phyloP scores from a whole-genome alignment of 2,888 invertebrate species.

The Ceraclea dissimilis region DNA sequence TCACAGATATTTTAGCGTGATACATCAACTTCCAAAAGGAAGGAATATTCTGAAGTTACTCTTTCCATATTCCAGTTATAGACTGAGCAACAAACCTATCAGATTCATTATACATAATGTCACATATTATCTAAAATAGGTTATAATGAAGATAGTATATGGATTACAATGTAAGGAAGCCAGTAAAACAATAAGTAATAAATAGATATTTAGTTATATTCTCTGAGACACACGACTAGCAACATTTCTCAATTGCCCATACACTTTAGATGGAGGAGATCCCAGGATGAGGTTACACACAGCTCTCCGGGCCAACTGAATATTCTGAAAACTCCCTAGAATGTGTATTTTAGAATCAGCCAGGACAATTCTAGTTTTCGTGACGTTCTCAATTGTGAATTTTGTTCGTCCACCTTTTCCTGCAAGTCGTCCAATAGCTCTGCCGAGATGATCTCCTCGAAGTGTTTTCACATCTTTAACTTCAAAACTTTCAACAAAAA shows the following conservation, averaged over 20 bases:
- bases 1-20: too few species aligned
- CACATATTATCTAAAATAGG: too few species aligned
- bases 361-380: conserved; percentile 94
- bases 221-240: conserved; percentile 78
- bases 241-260: conserved; percentile 85
- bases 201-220: conserved; percentile 46
- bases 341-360: conserved; percentile 97
- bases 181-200: neutral
- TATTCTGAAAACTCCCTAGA: conserved; percentile 95
- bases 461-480: conserved; percentile 93
- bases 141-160: too few species aligned
- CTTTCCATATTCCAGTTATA: too few species aligned
- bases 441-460: conserved; percentile 89
- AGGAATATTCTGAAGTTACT: too few species aligned
- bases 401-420: conserved; percentile 97
- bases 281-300: conserved; percentile 96
- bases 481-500: conserved; percentile 96
- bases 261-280: conserved; percentile 95
- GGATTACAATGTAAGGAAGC: too few species aligned
- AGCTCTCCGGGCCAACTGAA: conserved; percentile 87
- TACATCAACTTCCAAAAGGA: too few species aligned
- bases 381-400: conserved; percentile 97
- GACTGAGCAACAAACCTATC: too few species aligned
- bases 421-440: conserved; percentile 95
- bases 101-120: too few species aligned